These are phyloP conservation scores for Neomicropteryx cornuta DNA, from an alignment of 1,140 invertebrate species.

Conservation along the genomic window DNA sequence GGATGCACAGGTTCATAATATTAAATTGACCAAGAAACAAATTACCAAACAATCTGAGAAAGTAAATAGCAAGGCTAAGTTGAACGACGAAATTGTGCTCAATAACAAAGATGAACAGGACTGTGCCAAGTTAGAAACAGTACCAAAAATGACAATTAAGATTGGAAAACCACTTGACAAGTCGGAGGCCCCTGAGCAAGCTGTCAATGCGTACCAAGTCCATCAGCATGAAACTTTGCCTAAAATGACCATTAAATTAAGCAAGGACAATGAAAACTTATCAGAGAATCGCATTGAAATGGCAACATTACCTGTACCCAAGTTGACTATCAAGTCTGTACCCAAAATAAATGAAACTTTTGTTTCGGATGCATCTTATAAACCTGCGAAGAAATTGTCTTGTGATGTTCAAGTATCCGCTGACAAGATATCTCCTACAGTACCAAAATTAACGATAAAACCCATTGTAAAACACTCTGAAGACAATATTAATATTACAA, in stretches of 20 bases:
- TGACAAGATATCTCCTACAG: constrained; percentile 27
- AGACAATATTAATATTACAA: constrained; percentile 34
- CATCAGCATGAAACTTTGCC: constrained; percentile 29
- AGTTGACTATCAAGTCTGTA: constrained; percentile 35
- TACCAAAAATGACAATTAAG: constrained; percentile 37
- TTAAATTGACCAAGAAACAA: constrained; percentile 8
- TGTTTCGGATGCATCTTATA: constrained; percentile 16
- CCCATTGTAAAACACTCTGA: constrained; percentile 34
- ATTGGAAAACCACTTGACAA: constrained; percentile 23
- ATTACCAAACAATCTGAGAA: constrained; percentile 5
- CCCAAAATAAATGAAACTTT: constrained; percentile 24
- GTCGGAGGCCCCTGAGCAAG: too few species aligned
- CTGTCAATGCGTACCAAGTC: too few species aligned
- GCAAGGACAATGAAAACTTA: too few species aligned
- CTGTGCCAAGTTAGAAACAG: too few species aligned
- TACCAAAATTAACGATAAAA: constrained; percentile 37
- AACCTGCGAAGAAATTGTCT: constrained; percentile 21
- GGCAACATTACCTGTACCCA: constrained; percentile 28
- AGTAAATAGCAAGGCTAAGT: neutral
- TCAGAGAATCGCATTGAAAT: constrained; percentile 17
- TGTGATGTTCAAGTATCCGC: constrained; percentile 19
- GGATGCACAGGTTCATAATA: too few species aligned
- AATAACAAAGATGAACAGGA: too few species aligned
- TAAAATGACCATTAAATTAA: constrained; percentile 34
- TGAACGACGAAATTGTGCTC: constrained; percentile 11